These are phyloP conservation scores for Pristis pectinata DNA, from an alignment of 2,797 vertebrate species.

Conservation along the genomic window DNA sequence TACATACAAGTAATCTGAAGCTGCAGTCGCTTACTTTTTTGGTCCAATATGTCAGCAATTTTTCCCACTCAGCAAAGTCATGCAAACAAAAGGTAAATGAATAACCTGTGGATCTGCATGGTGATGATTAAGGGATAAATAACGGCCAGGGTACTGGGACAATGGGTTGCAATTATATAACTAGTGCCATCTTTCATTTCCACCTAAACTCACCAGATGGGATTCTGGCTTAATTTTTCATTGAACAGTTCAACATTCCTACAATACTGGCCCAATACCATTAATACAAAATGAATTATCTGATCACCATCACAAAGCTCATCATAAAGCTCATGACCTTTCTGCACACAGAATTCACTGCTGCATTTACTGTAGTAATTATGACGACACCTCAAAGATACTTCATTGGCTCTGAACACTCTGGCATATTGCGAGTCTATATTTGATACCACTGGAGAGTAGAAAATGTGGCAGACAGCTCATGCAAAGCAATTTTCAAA, in stretches of 20 bases:
- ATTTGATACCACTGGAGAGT: background rate
- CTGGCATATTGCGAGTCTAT: background rate
- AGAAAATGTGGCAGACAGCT: background rate
- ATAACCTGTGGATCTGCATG: background rate
- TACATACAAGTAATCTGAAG: background rate
- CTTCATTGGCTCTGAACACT: background rate
- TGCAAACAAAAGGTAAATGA: background rate
- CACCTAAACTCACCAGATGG: background rate
- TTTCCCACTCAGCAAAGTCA: background rate
- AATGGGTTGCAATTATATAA: background rate
- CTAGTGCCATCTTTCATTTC: background rate
- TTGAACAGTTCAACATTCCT: background rate
- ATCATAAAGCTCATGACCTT: too few relatives aligned
- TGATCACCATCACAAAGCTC: background rate
- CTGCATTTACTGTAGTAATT: background rate
- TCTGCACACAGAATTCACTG: background rate
- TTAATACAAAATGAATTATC: background rate
- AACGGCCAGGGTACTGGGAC: background rate
- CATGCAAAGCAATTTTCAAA: background rate
- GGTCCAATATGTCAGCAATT: background rate
- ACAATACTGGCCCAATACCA: background rate
- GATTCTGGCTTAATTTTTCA: background rate
- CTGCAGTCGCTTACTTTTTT: background rate
- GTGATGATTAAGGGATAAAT: background rate
- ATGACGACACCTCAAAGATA: background rate